Evolutionary conservation across 2,888 invertebrate species (phyloP), one percentile per base, ranked within the genome.

Genomic region (Hydraecia micacea): DNA sequence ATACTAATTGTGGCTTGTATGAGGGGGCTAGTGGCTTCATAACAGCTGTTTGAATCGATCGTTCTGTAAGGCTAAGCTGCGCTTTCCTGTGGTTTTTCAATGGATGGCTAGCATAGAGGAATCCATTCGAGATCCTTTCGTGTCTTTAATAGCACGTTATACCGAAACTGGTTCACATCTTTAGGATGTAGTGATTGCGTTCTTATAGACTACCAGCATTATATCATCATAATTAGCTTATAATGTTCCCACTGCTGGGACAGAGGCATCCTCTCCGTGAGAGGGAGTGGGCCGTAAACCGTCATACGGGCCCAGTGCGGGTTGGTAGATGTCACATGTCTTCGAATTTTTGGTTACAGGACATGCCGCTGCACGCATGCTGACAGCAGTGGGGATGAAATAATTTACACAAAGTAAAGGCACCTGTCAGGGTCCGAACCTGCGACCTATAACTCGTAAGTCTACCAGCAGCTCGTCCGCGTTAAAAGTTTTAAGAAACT

Each of bases 1-100:
- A 36, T 21, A 83, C 77, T 83, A 80, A 83, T 80, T 83, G 60
- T 68, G 55, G 78, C 46, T 83, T 32, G 13, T 65, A 36, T n/a
- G 49, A 49, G 28, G 28, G 63, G 49, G 49, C 49, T 52, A 49
- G 39, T 60, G 32, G 65, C 42, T 60, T 28, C 7, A 28, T 15
- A 60, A 60, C 83, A 79, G 60, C 60, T 52, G 77, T 28, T 25
- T 28, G 18, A 15, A 28, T 79, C 36, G 18, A n/a, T 79, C 21
- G 25, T n/a, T n/a, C 5, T n/a, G 11, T 9, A 1, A 62, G 75
- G 62, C 36, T 62, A 49, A 49, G 36, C 39, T 18, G 46, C 8
- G 0, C 5, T 75, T 49, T 32, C 25, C 25, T 76, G 60, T n/a
- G 9, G 21, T n/a, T 8, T 25, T 8, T 0, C 7, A n/a, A 60